Conservation (phyloP, 2,797 vertebrate genomes). For the Tamandua tetradactyla region DNA sequence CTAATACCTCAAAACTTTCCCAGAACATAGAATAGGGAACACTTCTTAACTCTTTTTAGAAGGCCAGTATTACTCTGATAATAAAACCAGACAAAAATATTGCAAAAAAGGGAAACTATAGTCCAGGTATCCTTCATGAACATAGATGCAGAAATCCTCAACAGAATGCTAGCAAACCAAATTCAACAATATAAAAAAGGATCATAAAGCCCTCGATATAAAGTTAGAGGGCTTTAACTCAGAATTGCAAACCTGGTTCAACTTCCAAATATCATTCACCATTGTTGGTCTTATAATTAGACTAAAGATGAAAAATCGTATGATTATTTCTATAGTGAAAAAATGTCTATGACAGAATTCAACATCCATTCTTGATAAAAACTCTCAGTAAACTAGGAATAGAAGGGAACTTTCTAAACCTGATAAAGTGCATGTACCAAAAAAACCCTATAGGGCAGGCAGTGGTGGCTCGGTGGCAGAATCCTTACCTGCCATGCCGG, state of each 20-base stretch:
- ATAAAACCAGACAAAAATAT: conserved; percentile 4
- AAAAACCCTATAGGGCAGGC: too few relatives aligned
- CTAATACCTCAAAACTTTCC: neutral
- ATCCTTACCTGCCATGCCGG: too few relatives aligned
- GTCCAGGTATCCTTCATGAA: neutral
- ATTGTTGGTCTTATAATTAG: neutral
- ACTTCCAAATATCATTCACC: neutral
- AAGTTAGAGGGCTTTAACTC: neutral
- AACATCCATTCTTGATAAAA: neutral
- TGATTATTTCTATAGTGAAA: neutral
- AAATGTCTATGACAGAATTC: neutral
- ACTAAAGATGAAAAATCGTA: neutral
- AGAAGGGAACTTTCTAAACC: neutral
- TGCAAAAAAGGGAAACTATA: neutral
- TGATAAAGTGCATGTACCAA: neutral
- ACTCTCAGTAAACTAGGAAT: neutral
- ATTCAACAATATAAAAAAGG: neutral
- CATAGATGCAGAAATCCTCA: neutral
- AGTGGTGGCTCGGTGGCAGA: too few relatives aligned
- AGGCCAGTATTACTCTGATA: neutral
- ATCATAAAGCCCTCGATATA: too few relatives aligned
- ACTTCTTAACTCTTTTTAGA: neutral
- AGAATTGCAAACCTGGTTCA: neutral
- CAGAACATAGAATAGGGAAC: neutral
- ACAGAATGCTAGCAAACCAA: neutral